Evolutionary conservation across 35 echinoderm and acorn worm species (phyloP).

Genomic region (Heliocidaris erythrogramma): DNA sequence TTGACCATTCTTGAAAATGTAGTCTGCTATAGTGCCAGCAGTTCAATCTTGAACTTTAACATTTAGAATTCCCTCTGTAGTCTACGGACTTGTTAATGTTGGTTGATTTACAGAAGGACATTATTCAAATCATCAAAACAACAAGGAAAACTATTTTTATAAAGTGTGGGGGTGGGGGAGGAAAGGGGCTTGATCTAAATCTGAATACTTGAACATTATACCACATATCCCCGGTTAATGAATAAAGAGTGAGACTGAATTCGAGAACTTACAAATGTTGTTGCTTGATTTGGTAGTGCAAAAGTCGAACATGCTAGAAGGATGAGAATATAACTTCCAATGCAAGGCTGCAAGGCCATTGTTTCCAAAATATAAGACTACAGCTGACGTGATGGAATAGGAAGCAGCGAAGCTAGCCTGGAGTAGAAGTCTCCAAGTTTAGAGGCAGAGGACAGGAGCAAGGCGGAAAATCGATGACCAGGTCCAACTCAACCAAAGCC

Average conservation of each 20-base stretch:
- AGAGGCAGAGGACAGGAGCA: neutral
- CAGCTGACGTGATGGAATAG: neutral
- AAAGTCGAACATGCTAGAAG: neutral
- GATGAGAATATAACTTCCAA: neutral
- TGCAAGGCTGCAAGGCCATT: neutral
- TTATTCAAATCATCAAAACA: no score
- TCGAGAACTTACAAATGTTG: neutral
- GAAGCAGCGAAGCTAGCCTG: neutral
- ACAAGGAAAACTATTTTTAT: no score
- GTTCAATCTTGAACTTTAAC: no score
- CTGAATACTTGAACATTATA: no score
- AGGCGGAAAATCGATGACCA: neutral
- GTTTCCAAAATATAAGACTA: neutral
- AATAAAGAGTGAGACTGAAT: neutral
- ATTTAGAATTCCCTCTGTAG: no score
- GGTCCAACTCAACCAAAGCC: neutral
- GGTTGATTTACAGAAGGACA: no score
- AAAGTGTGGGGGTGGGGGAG: no score
- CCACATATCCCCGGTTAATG: no score
- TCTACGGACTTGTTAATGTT: no score
- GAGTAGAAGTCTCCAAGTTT: neutral
- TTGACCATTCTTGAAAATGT: no score
- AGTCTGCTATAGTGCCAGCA: no score
- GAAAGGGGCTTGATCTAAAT: no score
- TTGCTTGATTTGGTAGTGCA: neutral